phyloP scores from a whole-genome alignment of 1,140 invertebrate genomes.

The Drosophila auraria region DNA sequence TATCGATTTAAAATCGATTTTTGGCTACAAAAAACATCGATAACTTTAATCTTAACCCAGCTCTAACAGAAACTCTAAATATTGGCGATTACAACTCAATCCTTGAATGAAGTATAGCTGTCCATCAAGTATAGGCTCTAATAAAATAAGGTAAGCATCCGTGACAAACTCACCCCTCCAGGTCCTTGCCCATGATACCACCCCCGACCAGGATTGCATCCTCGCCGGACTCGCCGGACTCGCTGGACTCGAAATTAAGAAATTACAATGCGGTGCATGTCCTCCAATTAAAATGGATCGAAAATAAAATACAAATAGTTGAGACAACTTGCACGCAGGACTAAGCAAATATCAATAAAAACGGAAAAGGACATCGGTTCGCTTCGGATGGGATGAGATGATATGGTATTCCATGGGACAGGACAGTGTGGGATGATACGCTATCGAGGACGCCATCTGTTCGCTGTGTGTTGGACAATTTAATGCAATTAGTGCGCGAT shows the following conservation, averaged over 20 bases:
- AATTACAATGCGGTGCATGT: slow-evolving; percentile 49
- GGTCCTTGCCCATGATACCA: not conserved
- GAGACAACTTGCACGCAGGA: slow-evolving; percentile 60
- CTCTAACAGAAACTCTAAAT: no score
- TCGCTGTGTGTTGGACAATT: slow-evolving; percentile 68
- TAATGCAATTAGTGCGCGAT: slow-evolving; percentile 81
- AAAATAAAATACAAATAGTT: slow-evolving; percentile 39
- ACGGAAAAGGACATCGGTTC: slow-evolving; percentile 13
- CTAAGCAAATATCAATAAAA: slow-evolving; percentile 65
- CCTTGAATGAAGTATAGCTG: not conserved
- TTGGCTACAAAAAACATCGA: no score
- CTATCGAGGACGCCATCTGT: slow-evolving; percentile 60
- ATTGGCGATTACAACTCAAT: slow-evolving; percentile 2
- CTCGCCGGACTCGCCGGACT: not conserved
- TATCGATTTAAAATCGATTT: no score
- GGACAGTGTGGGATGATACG: slow-evolving; percentile 21
- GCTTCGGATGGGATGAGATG: slow-evolving; percentile 10
- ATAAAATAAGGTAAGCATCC: slow-evolving; percentile 22
- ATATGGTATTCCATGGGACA: not conserved
- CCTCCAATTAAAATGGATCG: slow-evolving; percentile 51
- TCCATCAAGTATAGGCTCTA: slow-evolving; percentile 12
- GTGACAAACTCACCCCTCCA: slow-evolving; percentile 14
- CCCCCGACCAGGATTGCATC: slow-evolving; percentile 12
- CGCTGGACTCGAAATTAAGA: slow-evolving; percentile 35
- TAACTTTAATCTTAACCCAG: no score